Percentiles rank a stretch among this genome's conserved stretches.
Evolutionary conservation across 1,140 invertebrate genomes (phyloP).

Genomic region (Pachyrhynchus sulphureomaculatus): DNA sequence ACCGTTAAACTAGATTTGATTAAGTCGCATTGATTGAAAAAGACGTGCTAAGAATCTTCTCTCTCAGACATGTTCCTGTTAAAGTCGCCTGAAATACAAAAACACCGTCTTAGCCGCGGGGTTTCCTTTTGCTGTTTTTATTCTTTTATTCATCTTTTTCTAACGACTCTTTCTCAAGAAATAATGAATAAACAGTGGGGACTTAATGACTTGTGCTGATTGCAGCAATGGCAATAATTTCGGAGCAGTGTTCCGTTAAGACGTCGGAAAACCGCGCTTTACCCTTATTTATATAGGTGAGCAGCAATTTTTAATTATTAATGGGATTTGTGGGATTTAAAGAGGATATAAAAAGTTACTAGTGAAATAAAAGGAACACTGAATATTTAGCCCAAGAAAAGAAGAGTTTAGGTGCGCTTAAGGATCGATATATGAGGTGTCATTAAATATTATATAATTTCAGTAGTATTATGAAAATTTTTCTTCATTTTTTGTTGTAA

Average conservation of each 20-base stretch:
- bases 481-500: too few species aligned
- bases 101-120: background rate
- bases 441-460: too few species aligned
- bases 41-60: too few species aligned
- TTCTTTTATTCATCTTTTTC: slow-evolving; percentile 35
- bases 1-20: too few species aligned
- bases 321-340: slow-evolving; percentile 14
- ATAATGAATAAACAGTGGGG: slow-evolving; percentile 50
- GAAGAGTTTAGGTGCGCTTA: too few species aligned
- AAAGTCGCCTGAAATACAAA: background rate
- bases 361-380: too few species aligned
- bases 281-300: slow-evolving; percentile 34
- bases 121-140: slow-evolving; percentile 12
- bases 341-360: slow-evolving; percentile 21
- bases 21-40: too few species aligned
- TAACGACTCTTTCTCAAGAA: slow-evolving; percentile 36
- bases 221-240: slow-evolving; percentile 50
- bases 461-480: too few species aligned
- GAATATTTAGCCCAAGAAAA: too few species aligned
- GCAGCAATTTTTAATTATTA: slow-evolving; percentile 30
- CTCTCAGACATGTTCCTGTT: too few species aligned
- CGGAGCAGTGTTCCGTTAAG: slow-evolving; percentile 48
- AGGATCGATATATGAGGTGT: too few species aligned
- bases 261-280: slow-evolving; percentile 40
- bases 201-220: slow-evolving; percentile 52